phyloP scores from a whole-genome alignment of 2,888 invertebrate genomes.

The Seira sanloemensis region DNA sequence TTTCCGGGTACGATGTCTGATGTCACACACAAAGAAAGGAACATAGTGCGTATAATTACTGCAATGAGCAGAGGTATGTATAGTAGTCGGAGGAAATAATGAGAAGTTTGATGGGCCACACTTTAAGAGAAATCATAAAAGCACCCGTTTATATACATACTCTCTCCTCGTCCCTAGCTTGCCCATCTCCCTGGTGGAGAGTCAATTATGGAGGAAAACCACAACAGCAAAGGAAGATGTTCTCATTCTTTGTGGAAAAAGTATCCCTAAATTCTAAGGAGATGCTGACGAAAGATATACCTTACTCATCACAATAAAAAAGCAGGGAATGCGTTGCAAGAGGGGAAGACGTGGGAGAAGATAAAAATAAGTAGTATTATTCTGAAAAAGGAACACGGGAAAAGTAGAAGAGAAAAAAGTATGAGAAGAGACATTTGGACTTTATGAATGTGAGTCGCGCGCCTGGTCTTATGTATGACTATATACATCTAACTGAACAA shows the following conservation, averaged over 20 bases:
- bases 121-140: neutral
- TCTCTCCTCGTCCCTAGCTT: neutral
- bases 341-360: neutral
- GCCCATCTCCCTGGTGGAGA: neutral
- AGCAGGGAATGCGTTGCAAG: neutral
- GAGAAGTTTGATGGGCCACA: neutral
- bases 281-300: conserved; percentile 41
- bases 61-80: too few relatives aligned
- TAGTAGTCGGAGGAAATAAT: neutral
- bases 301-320: conserved; percentile 20
- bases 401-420: conserved; percentile 17
- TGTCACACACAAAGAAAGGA: neutral
- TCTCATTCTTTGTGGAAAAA: neutral
- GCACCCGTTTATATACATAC: neutral
- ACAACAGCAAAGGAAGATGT: conserved; percentile 20
- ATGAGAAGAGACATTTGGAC: conserved; percentile 58
- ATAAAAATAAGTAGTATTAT: neutral
- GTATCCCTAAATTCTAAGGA: conserved; percentile 7
- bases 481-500: too few relatives aligned
- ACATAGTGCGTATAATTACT: neutral
- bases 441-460: too few relatives aligned
- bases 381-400: conserved; percentile 1
- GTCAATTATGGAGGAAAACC: conserved; percentile 11
- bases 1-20: too few relatives aligned
- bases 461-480: too few relatives aligned